Conservation (phyloP, 1,140 invertebrate species). For the Chionoecetes opilio region DNA sequence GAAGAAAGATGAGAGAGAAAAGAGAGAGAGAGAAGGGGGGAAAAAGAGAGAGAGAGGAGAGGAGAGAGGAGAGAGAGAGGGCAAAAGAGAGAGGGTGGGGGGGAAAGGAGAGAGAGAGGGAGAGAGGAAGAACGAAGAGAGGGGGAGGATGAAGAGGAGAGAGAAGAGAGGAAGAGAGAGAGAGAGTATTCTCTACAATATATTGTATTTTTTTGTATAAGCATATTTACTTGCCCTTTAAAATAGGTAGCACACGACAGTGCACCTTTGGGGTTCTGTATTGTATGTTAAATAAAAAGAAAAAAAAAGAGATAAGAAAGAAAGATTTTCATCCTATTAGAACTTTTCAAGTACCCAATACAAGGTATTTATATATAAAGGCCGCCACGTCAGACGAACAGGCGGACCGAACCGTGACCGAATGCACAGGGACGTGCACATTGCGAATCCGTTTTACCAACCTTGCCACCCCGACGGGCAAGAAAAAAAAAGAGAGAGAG, state of each 20-base stretch:
- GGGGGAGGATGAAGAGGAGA: too few relatives aligned
- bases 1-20: conserved; percentile 24
- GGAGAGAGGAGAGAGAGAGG: neutral
- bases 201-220: neutral
- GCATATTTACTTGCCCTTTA: too few relatives aligned
- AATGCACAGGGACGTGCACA: too few relatives aligned
- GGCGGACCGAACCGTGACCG: too few relatives aligned
- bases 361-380: neutral
- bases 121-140: too few relatives aligned
- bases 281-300: neutral
- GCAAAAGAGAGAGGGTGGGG: neutral
- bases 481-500: conserved; percentile 27
- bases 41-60: conserved; percentile 37
- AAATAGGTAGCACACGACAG: too few relatives aligned
- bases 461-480: too few relatives aligned
- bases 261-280: neutral
- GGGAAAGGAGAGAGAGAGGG: conserved; percentile 24
- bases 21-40: neutral
- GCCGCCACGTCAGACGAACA: neutral
- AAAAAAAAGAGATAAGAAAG: conserved; percentile 16
- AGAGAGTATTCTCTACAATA: conserved; percentile 2
- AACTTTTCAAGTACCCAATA: neutral
- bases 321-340: too few relatives aligned
- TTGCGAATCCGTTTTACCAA: too few relatives aligned
- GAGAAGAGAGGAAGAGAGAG: conserved; percentile 27